Evolutionary conservation across 2,888 invertebrate genomes (phyloP), one percentile per base, ranked within the genome.

Genomic region (Eumerus sabulonum): DNA sequence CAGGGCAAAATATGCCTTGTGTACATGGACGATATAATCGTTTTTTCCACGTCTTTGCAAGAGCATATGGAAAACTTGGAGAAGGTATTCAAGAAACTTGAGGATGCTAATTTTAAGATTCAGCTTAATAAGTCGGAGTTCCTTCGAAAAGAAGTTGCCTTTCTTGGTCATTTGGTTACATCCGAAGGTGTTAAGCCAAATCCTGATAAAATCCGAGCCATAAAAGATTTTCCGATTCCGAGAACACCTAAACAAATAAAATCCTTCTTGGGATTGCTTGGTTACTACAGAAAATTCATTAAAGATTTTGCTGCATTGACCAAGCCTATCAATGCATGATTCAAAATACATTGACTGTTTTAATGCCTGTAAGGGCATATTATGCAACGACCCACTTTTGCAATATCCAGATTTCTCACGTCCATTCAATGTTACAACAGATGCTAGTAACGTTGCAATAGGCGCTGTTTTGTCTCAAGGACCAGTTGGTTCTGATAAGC

Each of bases 401-500:
- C 67, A 56, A 57, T 42, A 57, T 36, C 63, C 38, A 7, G 53
- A 63, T 14, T 64, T 64, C 18, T 12, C 45, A 9, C 44, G 44
- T 9, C 44, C 64, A n/a, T 54, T 64, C n/a, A 64, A 53, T 13
- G 4, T 64, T 12, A 64, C 64, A 2, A 54, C 45, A 7, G 53
- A 64, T 16, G 53, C 53, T 12, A 53, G 51, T 42, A 53, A 83
- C 35, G 72, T 38, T 9, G 85, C 85, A 0, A 18, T 85, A 4
- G 85, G 84, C 0, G 82, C 50, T 85, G 11, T 82, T 77, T 9
- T n/a, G n/a, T n/a, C n/a, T n/a, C n/a, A n/a, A n/a, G n/a, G n/a
- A n/a, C n/a, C n/a, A n/a, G n/a, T n/a, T n/a, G n/a, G n/a, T n/a
- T n/a, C n/a, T n/a, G 79, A 84, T 76, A 40, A 79, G 17, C 84